Percentiles rank a stretch among this genome's conserved stretches.
phyloP scores from a whole-genome alignment of 2,797 vertebrate species.

The Knipowitschia caucasica region DNA sequence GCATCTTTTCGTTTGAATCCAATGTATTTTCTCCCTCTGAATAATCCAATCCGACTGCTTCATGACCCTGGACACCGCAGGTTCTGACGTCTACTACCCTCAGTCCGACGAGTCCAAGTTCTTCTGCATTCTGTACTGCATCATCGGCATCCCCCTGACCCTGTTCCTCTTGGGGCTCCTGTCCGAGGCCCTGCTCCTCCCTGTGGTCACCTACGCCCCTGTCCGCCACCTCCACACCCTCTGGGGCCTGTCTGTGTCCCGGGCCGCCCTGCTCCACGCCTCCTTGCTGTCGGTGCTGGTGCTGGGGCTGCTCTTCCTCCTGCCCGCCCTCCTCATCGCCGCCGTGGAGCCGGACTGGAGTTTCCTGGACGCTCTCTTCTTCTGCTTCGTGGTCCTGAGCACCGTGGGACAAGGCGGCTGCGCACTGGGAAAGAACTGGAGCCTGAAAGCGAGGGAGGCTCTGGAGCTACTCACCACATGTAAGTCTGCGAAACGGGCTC shows the following conservation, averaged over 20 bases:
- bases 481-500: slow-evolving; percentile 56
- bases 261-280: slow-evolving; percentile 55
- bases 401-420: slow-evolving; percentile 78
- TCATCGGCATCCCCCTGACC: slow-evolving; percentile 77
- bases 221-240: slow-evolving; percentile 43
- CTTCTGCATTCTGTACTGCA: slow-evolving; percentile 76
- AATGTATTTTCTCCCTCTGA: no score
- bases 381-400: slow-evolving; percentile 81
- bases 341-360: slow-evolving; percentile 58
- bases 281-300: slow-evolving; percentile 44
- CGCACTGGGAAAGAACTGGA: slow-evolving; percentile 57
- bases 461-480: slow-evolving; percentile 76
- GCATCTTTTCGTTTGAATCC: no score
- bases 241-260: slow-evolving; percentile 57
- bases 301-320: slow-evolving; percentile 58
- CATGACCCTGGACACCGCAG: slow-evolving; percentile 45
- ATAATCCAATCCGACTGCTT: neutral
- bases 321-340: slow-evolving; percentile 72
- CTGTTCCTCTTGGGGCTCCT: slow-evolving; percentile 67
- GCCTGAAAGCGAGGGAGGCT: slow-evolving; percentile 44
- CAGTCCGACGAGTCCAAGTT: slow-evolving; percentile 72
- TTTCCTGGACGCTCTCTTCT: slow-evolving; percentile 78
- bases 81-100: slow-evolving; percentile 76
- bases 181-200: slow-evolving; percentile 65
- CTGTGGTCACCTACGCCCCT: slow-evolving; percentile 51